These are phyloP conservation scores for Apamea monoglypha DNA, from an alignment of 2,888 invertebrate genomes.

Conservation along the genomic window DNA sequence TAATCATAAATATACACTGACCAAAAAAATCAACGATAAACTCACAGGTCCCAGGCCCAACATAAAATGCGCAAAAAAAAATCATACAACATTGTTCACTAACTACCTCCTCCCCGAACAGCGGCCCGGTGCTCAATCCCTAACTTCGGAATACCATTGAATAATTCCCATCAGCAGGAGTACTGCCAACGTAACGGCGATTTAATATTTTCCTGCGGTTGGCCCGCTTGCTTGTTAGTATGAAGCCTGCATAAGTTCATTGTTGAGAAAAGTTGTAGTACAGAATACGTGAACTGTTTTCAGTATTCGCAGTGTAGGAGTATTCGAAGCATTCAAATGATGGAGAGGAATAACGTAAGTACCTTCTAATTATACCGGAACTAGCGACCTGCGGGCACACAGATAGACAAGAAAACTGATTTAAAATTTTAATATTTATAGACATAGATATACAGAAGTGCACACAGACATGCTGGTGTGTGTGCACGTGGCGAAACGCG, in stretches of 20 bases:
- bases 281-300: conserved; percentile 49
- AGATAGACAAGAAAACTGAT: not conserved
- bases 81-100: conserved; percentile 29
- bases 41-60: not conserved
- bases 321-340: conserved; percentile 6
- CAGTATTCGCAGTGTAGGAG: not conserved
- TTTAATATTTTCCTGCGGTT: conserved; percentile 61
- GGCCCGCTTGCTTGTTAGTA: conserved; percentile 50
- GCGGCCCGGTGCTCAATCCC: conserved; percentile 19
- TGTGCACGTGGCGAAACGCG: not conserved
- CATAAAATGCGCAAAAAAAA: conserved; percentile 6
- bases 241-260: conserved; percentile 47
- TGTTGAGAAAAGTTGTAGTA: conserved; percentile 46
- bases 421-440: not conserved
- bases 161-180: conserved; percentile 57
- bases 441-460: not conserved
- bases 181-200: conserved; percentile 51
- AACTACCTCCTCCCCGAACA: conserved; percentile 23
- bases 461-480: not conserved
- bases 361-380: not conserved
- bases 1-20: not conserved
- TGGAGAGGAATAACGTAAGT: not conserved
- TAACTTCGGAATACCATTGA: conserved; percentile 58
- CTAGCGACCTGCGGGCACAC: not conserved
- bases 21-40: not conserved